Percentiles rank a stretch among this genome's conserved stretches.
Evolutionary conservation across 2,888 invertebrate species (phyloP).

Genomic region (Syrista parreyssii): DNA sequence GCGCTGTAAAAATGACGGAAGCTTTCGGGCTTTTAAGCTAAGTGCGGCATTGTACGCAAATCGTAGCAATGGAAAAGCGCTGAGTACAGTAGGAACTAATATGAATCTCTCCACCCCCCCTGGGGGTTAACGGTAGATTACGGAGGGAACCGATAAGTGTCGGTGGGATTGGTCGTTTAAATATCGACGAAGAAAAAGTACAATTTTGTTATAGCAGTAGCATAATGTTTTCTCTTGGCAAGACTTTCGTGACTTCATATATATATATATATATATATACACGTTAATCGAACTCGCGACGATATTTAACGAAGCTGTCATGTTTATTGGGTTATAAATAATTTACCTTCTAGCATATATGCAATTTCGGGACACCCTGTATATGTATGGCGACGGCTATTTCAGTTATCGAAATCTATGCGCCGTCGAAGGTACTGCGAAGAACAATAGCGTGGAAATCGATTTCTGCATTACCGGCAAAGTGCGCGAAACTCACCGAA

Average conservation of each 20-base stretch:
- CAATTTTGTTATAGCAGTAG: too few species aligned
- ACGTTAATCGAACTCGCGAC: background rate
- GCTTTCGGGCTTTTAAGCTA: slow-evolving; percentile 38
- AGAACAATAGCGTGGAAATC: background rate
- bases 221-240: too few species aligned
- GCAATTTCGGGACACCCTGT: too few species aligned
- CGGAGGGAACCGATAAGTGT: background rate
- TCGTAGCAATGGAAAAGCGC: slow-evolving; percentile 8
- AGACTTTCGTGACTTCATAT: too few species aligned
- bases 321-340: background rate
- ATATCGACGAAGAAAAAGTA: background rate
- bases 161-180: background rate
- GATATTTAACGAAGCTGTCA: background rate
- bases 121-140: background rate
- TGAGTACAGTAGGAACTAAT: background rate
- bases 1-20: slow-evolving; percentile 28
- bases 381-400: background rate
- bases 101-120: background rate
- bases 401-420: background rate
- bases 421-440: background rate
- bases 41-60: slow-evolving; percentile 36
- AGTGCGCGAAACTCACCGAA: slow-evolving; percentile 22
- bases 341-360: too few species aligned
- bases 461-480: background rate
- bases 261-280: too few species aligned